phyloP scores from a whole-genome alignment of 2,888 invertebrate species.

The Dilophus febrilis region DNA sequence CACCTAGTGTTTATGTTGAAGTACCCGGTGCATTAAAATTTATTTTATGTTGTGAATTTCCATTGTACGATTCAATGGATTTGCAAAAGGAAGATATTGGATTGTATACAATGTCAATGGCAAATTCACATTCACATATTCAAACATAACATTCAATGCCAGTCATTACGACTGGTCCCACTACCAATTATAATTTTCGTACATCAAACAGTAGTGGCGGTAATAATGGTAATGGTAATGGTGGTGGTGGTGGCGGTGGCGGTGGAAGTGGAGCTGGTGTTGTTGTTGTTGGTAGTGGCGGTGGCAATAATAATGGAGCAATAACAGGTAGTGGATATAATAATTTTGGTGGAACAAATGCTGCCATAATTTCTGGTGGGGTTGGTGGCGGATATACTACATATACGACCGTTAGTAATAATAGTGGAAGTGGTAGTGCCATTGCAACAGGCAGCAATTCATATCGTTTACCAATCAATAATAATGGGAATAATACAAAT shows the following conservation, averaged over 20 bases:
- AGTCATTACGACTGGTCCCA: constrained; percentile 24
- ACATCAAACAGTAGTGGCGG: not conserved
- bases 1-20: constrained; percentile 72
- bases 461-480: too few species aligned
- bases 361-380: too few species aligned
- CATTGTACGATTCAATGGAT: constrained; percentile 61
- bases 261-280: not conserved
- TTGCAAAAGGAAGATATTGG: constrained; percentile 29
- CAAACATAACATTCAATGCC: constrained; percentile 27
- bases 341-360: too few species aligned
- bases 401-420: too few species aligned
- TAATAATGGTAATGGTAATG: not conserved
- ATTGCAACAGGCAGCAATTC: too few species aligned
- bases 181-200: not conserved
- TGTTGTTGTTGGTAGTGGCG: not conserved
- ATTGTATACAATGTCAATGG: constrained; percentile 27
- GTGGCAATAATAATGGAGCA: not conserved
- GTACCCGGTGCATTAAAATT: constrained; percentile 70
- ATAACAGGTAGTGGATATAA: not conserved
- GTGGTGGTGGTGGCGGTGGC: not conserved
- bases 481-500: too few species aligned
- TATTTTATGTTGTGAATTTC: constrained; percentile 74
- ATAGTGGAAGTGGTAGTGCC: too few species aligned
- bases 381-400: too few species aligned
- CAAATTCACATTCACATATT: constrained; percentile 28